phyloP scores from a whole-genome alignment of 2,797 vertebrate genomes.

The Psittacula echo region DNA sequence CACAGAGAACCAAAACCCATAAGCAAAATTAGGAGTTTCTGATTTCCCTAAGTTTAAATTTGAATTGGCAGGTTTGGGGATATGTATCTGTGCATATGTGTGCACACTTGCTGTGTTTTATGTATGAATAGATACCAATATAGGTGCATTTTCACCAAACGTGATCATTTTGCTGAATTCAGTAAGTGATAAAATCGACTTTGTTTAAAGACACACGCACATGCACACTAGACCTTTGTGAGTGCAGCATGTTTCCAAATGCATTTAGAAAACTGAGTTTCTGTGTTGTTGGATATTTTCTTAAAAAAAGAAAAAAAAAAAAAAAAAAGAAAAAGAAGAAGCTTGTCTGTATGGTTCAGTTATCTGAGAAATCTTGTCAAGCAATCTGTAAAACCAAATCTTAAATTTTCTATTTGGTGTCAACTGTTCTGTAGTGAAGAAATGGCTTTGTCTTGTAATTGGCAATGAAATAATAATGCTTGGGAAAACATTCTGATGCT shows the following conservation, averaged over 20 bases:
- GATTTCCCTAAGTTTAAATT: conserved; percentile 45
- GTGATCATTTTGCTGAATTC: conserved; percentile 39
- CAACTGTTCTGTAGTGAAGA: conserved; percentile 77
- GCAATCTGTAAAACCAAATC: conserved; percentile 73
- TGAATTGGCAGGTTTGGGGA: conserved; percentile 29
- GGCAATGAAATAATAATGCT: conserved; percentile 75
- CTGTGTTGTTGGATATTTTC: conserved; percentile 45
- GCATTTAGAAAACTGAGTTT: conserved; percentile 67
- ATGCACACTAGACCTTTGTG: conserved; percentile 25
- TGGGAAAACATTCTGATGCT: conserved; percentile 77
- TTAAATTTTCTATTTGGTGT: conserved; percentile 75
- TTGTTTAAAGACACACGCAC: conserved; percentile 29
- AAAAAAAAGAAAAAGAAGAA: not conserved
- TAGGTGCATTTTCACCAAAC: conserved; percentile 60
- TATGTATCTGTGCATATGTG: conserved; percentile 60
- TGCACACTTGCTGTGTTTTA: conserved; percentile 2
- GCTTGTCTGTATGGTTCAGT: conserved; percentile 53
- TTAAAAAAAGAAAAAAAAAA: not conserved
- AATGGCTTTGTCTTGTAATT: conserved; percentile 77
- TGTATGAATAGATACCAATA: conserved; percentile 65
- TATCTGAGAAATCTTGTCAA: conserved; percentile 61
- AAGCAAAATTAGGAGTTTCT: conserved; percentile 25
- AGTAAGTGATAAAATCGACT: conserved; percentile 56
- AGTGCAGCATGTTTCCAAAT: conserved; percentile 71
- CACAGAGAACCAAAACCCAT: conserved; percentile 18